Evolutionary conservation across 2,797 vertebrate species (phyloP).

Genomic region (Telmatherina bonti): DNA sequence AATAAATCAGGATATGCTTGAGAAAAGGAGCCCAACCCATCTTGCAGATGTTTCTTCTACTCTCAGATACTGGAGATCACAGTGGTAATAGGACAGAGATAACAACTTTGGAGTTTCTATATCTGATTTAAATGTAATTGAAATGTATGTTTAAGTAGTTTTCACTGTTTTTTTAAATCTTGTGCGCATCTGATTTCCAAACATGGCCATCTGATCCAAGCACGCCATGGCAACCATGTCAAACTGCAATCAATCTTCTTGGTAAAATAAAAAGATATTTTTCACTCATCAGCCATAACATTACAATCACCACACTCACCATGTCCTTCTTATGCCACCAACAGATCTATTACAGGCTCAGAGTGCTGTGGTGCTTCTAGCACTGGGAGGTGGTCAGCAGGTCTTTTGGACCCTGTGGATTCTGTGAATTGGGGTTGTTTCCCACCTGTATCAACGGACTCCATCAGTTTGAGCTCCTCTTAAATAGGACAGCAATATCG

Average conservation of each 20-base stretch:
- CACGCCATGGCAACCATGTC: neutral
- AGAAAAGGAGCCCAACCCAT: constrained; percentile 41
- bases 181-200: neutral
- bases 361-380: neutral
- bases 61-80: constrained; percentile 23
- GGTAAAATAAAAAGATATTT: no score
- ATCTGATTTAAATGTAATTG: neutral
- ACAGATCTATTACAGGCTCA: neutral
- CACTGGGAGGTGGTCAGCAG: neutral
- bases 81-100: constrained; percentile 23
- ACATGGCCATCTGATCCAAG: neutral
- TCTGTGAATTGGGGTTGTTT: no score
- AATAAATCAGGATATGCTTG: constrained; percentile 32
- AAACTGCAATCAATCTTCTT: no score
- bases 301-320: neutral
- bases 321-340: neutral
- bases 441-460: no score
- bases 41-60: constrained; percentile 28
- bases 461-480: no score
- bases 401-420: neutral
- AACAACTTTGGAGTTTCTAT: neutral
- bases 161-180: neutral
- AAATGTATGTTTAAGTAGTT: neutral
- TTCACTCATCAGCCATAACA: neutral
- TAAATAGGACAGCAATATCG: no score